Percentiles rank a stretch among this genome's conserved stretches.
Evolutionary conservation across 2,888 invertebrate genomes (phyloP).

Genomic region (Craniophora ligustri): DNA sequence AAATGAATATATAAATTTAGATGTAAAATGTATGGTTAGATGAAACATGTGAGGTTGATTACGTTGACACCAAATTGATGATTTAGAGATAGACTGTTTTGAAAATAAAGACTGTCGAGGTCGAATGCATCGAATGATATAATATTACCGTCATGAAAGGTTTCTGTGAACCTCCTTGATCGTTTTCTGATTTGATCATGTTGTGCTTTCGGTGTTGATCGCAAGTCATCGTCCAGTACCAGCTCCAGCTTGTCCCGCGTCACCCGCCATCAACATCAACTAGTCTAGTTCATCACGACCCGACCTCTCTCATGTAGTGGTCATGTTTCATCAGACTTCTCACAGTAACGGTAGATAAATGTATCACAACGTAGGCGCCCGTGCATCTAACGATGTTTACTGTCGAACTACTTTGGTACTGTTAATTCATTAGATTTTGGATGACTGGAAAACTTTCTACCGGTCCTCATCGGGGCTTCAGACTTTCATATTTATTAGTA

Average conservation of each 20-base stretch:
- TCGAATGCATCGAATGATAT: constrained; percentile 82
- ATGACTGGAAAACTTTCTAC: constrained; percentile 85
- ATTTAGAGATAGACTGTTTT: constrained; percentile 80
- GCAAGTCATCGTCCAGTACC: constrained; percentile 78
- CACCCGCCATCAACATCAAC: constrained; percentile 73
- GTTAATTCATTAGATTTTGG: constrained; percentile 53
- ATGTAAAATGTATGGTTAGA: constrained; percentile 82
- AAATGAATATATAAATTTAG: constrained; percentile 80
- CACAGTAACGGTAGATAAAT: constrained; percentile 86
- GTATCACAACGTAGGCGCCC: constrained; percentile 88
- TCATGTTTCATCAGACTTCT: constrained; percentile 80
- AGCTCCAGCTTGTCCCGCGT: constrained; percentile 81
- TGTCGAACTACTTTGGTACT: constrained; percentile 71
- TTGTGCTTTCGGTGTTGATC: constrained; percentile 87
- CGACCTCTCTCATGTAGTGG: constrained; percentile 83
- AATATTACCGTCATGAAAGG: constrained; percentile 64
- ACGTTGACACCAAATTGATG: constrained; percentile 80
- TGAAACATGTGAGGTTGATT: constrained; percentile 79
- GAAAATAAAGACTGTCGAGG: constrained; percentile 83
- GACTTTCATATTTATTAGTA: constrained; percentile 69
- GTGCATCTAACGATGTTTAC: constrained; percentile 75
- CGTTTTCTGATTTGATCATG: constrained; percentile 78
- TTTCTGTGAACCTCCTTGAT: constrained; percentile 73
- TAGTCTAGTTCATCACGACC: constrained; percentile 78
- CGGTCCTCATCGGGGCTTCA: constrained; percentile 67